phyloP scores from a whole-genome alignment of 2,888 invertebrate species.

The Agrilus cyanescens region DNA sequence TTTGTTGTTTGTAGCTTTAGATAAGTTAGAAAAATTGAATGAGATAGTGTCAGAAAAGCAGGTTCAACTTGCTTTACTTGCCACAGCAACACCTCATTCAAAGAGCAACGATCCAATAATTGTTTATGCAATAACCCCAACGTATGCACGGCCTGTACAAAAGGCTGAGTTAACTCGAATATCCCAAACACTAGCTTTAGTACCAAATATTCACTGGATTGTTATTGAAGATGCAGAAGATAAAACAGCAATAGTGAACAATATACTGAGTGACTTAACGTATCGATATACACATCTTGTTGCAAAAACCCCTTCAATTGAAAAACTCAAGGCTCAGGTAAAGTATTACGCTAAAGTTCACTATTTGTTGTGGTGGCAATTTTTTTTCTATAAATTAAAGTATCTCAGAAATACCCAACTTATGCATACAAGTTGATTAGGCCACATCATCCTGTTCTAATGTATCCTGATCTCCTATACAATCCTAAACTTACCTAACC shows the following conservation, averaged over 20 bases:
- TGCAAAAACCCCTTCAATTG: conserved; percentile 55
- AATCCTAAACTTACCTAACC: no score
- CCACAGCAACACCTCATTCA: no score
- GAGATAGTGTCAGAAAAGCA: no score
- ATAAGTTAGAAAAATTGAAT: no score
- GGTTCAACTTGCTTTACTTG: no score
- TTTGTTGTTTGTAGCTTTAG: no score
- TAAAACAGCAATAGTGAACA: conserved; percentile 61
- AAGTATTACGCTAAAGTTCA: no score
- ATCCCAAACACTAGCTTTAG: conserved; percentile 73
- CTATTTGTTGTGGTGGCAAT: no score
- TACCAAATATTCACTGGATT: conserved; percentile 89
- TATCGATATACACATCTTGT: conserved; percentile 49
- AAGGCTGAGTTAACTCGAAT: conserved; percentile 89
- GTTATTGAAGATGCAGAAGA: conserved; percentile 73
- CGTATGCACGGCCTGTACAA: conserved; percentile 76
- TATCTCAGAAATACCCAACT: not conserved
- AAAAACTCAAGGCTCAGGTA: conserved; percentile 51
- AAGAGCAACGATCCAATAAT: conserved; percentile 38
- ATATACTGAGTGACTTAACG: conserved; percentile 53
- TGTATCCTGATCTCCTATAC: no score
- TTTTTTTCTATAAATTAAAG: not conserved
- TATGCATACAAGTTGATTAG: not conserved
- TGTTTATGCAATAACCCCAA: conserved; percentile 89
- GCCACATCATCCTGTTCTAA: not conserved